Conservation (phyloP, 2,888 invertebrate species). For the Papilio gigon region DNA sequence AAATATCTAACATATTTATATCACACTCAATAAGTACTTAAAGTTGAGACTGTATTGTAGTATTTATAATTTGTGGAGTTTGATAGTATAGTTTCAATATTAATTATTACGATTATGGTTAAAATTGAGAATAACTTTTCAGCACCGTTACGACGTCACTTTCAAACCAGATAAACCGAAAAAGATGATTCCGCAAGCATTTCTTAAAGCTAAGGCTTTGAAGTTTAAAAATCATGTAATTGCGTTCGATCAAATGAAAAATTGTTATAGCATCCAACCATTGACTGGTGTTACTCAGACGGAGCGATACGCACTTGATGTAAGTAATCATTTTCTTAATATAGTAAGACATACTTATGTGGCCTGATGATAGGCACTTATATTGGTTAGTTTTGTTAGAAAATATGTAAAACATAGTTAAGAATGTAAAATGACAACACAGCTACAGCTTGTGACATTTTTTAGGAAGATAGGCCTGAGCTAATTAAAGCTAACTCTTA, state of each 20-base stretch:
- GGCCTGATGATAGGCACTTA: neutral
- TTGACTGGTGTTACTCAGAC: conserved; percentile 66
- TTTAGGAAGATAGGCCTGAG: too few species aligned
- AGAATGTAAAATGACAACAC: neutral
- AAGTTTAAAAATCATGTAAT: conserved; percentile 72
- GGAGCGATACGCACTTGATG: conserved; percentile 53
- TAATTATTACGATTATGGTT: too few species aligned
- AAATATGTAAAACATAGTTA: too few species aligned
- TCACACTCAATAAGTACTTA: too few species aligned
- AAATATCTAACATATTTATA: too few species aligned
- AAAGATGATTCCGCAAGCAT: conserved; percentile 80
- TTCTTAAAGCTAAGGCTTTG: conserved; percentile 60
- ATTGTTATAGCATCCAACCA: conserved; percentile 80
- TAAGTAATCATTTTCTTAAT: conserved; percentile 52
- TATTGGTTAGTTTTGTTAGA: too few species aligned
- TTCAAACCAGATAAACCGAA: conserved; percentile 87
- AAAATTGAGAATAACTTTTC: conserved; percentile 49
- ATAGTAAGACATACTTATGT: neutral
- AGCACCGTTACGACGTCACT: conserved; percentile 92
- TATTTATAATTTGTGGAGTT: too few species aligned
- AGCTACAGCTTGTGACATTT: neutral
- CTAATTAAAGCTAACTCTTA: too few species aligned
- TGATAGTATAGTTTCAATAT: too few species aligned
- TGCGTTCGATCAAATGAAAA: conserved; percentile 89
- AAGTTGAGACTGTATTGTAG: neutral